A percentile compares a stretch with the other conserved stretches of the same genome.
Evolutionary conservation across 1,140 invertebrate genomes (phyloP).

Genomic region (Brachionus plicatilis): DNA sequence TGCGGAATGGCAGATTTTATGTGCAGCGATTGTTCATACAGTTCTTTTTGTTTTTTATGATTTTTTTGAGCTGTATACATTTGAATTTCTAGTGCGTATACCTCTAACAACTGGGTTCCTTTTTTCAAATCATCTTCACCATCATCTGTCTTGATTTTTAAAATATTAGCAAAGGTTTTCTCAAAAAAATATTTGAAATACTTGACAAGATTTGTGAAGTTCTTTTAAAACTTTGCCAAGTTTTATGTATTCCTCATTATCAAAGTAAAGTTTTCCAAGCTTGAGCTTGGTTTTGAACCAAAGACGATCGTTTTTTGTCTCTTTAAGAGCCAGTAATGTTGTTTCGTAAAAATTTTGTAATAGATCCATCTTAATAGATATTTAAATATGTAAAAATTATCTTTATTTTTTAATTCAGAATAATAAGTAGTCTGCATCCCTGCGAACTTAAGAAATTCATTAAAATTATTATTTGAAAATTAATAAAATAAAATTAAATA

Average conservation of each 20-base stretch:
- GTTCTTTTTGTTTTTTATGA: constrained; percentile 90
- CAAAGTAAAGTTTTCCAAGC: constrained; percentile 95
- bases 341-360: constrained; percentile 99
- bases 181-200: constrained; percentile 31
- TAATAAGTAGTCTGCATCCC: too few species aligned
- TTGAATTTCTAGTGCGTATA: constrained; percentile 98
- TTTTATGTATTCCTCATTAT: constrained; percentile 87
- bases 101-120: constrained; percentile 92
- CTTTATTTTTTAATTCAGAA: constrained; percentile 37
- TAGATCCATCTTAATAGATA: constrained; percentile 77
- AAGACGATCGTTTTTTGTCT: constrained; percentile 83
- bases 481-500: too few species aligned
- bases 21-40: constrained; percentile 96
- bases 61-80: constrained; percentile 99
- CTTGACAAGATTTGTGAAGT: constrained; percentile 90
- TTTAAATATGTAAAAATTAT: constrained; percentile 77
- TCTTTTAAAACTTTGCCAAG: constrained; percentile 94
- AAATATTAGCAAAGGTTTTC: not conserved
- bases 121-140: constrained; percentile 38
- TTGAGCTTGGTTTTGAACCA: constrained; percentile 99
- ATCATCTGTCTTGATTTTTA: constrained; percentile 9
- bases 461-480: too few species aligned
- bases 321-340: constrained; percentile 28
- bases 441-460: too few species aligned
- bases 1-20: constrained; percentile 99